A percentile compares a stretch with the other conserved stretches of the same genome.
Evolutionary conservation across 1,140 invertebrate species (phyloP).

Genomic region (Micrasema longulum): DNA sequence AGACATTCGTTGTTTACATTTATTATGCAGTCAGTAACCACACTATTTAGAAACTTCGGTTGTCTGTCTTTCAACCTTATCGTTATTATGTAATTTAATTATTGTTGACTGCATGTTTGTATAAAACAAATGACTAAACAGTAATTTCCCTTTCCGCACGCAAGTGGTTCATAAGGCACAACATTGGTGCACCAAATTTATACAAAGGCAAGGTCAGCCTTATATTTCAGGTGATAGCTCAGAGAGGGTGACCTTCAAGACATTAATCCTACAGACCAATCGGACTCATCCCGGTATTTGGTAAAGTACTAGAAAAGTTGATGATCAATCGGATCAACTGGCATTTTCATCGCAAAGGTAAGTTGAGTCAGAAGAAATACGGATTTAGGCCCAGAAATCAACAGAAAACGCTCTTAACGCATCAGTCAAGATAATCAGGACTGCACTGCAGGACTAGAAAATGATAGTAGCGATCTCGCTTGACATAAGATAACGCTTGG

Average conservation of each 20-base stretch:
- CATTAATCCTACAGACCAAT: not conserved
- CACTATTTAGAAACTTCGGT: too few relatives aligned
- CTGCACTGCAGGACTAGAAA: not conserved
- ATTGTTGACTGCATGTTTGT: too few relatives aligned
- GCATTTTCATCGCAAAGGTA: not conserved
- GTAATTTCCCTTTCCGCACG: too few relatives aligned
- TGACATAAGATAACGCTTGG: conserved; percentile 56
- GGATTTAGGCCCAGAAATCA: conserved; percentile 10
- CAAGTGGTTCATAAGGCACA: too few relatives aligned
- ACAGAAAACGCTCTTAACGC: conserved; percentile 4
- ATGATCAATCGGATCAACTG: conserved; percentile 1
- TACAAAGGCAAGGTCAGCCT: too few relatives aligned
- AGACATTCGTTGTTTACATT: too few relatives aligned
- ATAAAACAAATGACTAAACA: too few relatives aligned
- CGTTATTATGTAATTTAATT: too few relatives aligned
- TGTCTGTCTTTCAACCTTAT: too few relatives aligned
- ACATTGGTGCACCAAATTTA: too few relatives aligned
- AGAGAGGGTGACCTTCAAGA: not conserved
- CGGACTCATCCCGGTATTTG: conserved; percentile 18
- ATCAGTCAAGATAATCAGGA: not conserved
- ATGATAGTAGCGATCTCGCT: conserved; percentile 32
- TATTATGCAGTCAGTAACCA: too few relatives aligned
- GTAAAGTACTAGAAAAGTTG: conserved; percentile 3
- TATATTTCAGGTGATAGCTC: too few relatives aligned
- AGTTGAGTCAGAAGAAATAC: conserved; percentile 2